Percentiles rank a stretch among this genome's conserved stretches.
Conservation (phyloP, 2,888 invertebrate genomes). For the Pristionchus entomophagus region DNA sequence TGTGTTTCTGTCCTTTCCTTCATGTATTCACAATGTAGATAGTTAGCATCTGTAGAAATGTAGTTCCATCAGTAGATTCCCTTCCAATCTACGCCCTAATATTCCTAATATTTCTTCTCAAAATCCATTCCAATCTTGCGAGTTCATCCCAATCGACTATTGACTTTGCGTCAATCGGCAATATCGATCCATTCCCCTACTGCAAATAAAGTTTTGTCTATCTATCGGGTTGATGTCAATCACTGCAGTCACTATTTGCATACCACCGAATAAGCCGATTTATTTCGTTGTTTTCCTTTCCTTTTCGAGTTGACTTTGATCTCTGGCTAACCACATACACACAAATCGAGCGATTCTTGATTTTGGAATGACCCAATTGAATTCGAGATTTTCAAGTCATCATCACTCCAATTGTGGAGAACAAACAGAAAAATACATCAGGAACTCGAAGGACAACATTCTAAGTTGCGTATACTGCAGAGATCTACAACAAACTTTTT, state of each 20-base stretch:
- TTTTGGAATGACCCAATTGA: too few species aligned
- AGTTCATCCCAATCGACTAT: conserved; percentile 22
- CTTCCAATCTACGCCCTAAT: conserved; percentile 6
- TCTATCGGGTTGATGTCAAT: neutral
- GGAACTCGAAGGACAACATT: neutral
- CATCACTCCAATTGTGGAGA: too few species aligned
- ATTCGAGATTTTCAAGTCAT: too few species aligned
- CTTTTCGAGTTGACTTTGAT: conserved; percentile 13
- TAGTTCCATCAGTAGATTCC: conserved; percentile 19
- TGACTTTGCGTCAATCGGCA: neutral
- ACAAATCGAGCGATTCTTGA: too few species aligned
- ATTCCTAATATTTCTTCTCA: conserved; percentile 36
- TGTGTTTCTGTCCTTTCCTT: neutral
- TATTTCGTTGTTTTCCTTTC: neutral
- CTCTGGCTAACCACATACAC: too few species aligned
- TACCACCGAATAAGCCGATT: conserved; percentile 22
- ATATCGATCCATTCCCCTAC: neutral
- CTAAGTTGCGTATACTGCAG: neutral
- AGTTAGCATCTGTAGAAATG: neutral
- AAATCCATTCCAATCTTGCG: conserved; percentile 21
- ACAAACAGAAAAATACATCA: too few species aligned
- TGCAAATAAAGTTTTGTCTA: conserved; percentile 14
- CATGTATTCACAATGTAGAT: conserved; percentile 34
- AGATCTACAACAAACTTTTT: neutral
- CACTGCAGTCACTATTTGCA: neutral